These are phyloP conservation scores for Arion vulgaris DNA, from an alignment of 1,140 invertebrate species.

Conservation along the genomic window DNA sequence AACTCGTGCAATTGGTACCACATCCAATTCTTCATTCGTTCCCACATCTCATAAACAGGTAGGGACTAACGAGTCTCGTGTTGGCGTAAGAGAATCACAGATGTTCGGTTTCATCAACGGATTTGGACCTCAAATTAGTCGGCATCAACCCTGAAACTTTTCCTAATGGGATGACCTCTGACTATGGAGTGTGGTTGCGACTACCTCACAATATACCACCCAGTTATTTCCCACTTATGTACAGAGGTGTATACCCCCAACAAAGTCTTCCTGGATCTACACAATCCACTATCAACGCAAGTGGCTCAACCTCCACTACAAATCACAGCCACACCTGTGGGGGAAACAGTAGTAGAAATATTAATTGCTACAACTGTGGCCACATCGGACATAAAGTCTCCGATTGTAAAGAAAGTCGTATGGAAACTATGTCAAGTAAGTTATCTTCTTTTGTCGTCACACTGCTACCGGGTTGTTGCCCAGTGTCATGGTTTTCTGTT, in stretches of 20 bases:
- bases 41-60: background rate
- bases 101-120: background rate
- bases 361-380: constrained; percentile 84
- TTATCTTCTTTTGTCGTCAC: too few species aligned
- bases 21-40: constrained; percentile 11
- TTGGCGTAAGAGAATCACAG: background rate
- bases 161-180: constrained; percentile 21
- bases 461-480: too few species aligned
- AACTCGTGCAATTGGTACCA: background rate
- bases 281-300: background rate
- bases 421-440: constrained; percentile 77
- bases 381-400: constrained; percentile 82
- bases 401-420: constrained; percentile 88
- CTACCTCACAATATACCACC: background rate
- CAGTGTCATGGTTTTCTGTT: too few species aligned
- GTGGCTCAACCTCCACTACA: background rate
- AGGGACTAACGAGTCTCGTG: background rate
- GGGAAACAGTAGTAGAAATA: constrained; percentile 63
- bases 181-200: background rate
- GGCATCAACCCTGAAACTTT: background rate
- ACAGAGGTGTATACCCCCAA: background rate
- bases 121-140: background rate
- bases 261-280: background rate
- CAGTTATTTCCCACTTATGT: background rate
- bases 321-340: background rate